Evolutionary conservation across 1,140 invertebrate species (phyloP).

Genomic region (Brachionus paranguensis): DNA sequence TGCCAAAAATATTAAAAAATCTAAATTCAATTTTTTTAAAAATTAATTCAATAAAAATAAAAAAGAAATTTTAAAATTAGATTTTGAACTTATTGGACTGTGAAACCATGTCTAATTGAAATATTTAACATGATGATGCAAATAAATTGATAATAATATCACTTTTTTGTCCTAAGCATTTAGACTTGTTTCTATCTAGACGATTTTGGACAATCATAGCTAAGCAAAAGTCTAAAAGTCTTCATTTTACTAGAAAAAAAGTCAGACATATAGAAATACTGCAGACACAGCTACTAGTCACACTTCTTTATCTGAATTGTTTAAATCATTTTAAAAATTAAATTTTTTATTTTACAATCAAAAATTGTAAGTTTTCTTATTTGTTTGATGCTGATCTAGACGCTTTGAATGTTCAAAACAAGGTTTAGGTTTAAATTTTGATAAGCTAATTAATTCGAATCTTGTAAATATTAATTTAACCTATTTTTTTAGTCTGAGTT

Average conservation of each 20-base stretch:
- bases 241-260: no score
- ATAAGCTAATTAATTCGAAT: neutral
- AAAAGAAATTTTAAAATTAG: neutral
- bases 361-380: neutral
- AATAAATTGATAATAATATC: neutral
- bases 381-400: neutral
- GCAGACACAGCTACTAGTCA: no score
- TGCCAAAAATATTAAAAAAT: neutral
- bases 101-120: neutral
- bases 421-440: neutral
- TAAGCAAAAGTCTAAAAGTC: no score
- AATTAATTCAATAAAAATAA: neutral
- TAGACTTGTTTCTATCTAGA: neutral
- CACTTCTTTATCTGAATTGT: no score
- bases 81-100: neutral
- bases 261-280: no score
- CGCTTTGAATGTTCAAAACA: neutral
- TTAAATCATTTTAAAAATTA: no score
- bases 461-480: neutral
- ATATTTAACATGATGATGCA: neutral
- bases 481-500: neutral
- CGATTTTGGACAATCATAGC: neutral
- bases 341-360: no score
- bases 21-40: neutral
- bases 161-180: neutral